Base-by-base conservation (phyloP, 1,140 invertebrate genomes). In the Euschistus heros region DNA sequence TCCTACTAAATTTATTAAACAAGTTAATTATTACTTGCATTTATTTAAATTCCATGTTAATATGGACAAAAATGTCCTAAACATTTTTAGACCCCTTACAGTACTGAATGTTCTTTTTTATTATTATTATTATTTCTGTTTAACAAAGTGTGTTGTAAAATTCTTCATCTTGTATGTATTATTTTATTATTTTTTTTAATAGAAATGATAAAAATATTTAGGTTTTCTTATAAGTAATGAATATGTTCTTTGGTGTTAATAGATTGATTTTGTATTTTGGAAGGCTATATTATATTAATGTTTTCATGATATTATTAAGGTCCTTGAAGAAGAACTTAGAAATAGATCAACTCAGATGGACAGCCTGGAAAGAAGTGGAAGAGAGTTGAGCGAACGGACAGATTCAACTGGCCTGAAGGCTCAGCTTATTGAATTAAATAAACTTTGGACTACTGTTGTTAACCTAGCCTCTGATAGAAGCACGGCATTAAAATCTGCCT, bases 271-370 rank as follows among this genome's bases (percentile, higher is more conserved):
- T 4, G 4, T 7, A 6, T 24, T 17, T 22, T 24, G 4, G 4
- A 22, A 22, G n/a, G 55, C 15, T 17, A 26, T 54, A 37, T 37
- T 37, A 10, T 37, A 37, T 37, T 13, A 37, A 37, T 37, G 8
- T 37, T 2, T 30, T 30, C 7, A 30, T 30, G 5, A 27, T 59
- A 15, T 27, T 22, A 8, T 24, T 26, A 74, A 86, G 82, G 84
- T 84, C 71, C 92, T 97, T 74, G 93, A 97, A 75, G 86, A 89
- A 72, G 94, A 98, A 73, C 79, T 98, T 7, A 86, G 91, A 69
- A 91, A 87, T 50, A 81, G 94, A 17, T 80, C 87, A 26, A 84
- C 85, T 42, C 95, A 96, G 74, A 91, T 97, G 81, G 86, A 91
- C 59, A 89, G 88, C 2, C 93, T 98, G 0, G 82, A 89, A 22